Base-by-base conservation (phyloP, 1,140 invertebrate species). In the Zaprionus lachaisei region DNA sequence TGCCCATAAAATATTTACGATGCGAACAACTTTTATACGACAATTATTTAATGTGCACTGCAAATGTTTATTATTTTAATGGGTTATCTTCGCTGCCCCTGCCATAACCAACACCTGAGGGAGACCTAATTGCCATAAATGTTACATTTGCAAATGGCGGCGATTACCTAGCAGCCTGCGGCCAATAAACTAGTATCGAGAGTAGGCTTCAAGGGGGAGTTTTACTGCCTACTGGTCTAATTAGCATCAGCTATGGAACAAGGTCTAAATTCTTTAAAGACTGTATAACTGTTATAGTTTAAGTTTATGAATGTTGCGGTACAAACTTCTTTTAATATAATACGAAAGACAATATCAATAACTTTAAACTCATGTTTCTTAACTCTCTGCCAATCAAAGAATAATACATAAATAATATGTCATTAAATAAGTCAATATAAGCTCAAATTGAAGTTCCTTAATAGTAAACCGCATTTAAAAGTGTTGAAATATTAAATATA, bases 1-100 rank as follows among this genome's bases (percentile, higher is more conserved):
- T 38, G 58, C 44, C 37, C 70, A 73, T 77, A 77, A 77, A 77
- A 77, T 68, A 67, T 77, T 77, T 77, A 77, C 74, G 69, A 77
- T 54, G 28, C 62, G 47, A 34, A 31, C 64, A 76, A 66, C 69
- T 77, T 77, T 77, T 72, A 67, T 72, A 67, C 26, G 57, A 72
- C 69, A 77, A 77, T 77, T 73, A 72, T 72, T 66, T 77, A 61
- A 72, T 67, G 63, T 61, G 57, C 61, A 51, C 15, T 37, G 55
- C 74, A 72, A 77, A 72, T 71, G 63, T 77, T 77, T 72, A 65
- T 66, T 70, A 47, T 72, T 66, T 61, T 38, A 72, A 77, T 72
- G 58, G 11, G 41, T 72, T 44, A 57, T 64, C 51, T 72, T 31
- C 34, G 34, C n/a, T 41, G 64, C 49, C 64, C n/a, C 38, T 34